phyloP scores from a whole-genome alignment of 2,113 vertebrate species.

The Varanus komodoensis region DNA sequence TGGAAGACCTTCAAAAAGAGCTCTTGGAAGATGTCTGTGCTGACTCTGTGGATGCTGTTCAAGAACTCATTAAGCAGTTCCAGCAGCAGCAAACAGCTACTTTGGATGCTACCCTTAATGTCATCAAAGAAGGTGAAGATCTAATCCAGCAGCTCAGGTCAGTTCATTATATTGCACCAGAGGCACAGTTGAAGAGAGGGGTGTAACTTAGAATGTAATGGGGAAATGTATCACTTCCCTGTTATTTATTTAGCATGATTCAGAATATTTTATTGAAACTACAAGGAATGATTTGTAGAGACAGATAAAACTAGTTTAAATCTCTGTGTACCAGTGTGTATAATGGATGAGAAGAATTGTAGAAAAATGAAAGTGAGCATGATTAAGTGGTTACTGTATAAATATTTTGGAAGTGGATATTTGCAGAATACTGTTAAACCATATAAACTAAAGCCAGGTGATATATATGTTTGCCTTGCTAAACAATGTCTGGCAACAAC shows the following conservation, averaged over 20 bases:
- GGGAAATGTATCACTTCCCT: constrained; percentile 9
- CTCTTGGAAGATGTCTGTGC: constrained; percentile 95
- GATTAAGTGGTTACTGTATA: constrained; percentile 57
- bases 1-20: constrained; percentile 99
- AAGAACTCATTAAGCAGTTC: constrained; percentile 98
- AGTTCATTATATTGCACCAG: constrained; percentile 60
- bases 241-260: constrained; percentile 39
- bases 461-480: constrained; percentile 55
- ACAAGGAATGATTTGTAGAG: constrained; percentile 56
- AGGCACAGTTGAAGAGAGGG: background rate
- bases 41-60: constrained; percentile 94
- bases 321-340: constrained; percentile 44
- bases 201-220: constrained; percentile 18
- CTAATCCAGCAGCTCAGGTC: constrained; percentile 98
- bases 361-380: constrained; percentile 46
- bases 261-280: constrained; percentile 38
- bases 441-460: background rate
- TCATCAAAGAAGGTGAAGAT: constrained; percentile 98
- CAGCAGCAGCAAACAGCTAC: constrained; percentile 98
- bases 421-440: constrained; percentile 57
- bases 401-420: constrained; percentile 55
- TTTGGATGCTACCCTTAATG: constrained; percentile 94
- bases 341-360: constrained; percentile 54
- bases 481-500: constrained; percentile 45
- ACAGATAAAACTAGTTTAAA: constrained; percentile 53